Percentiles rank a stretch among this genome's conserved stretches.
These are phyloP conservation scores for Salarias fasciatus DNA, from an alignment of 2,797 vertebrate species.

Conservation along the genomic window DNA sequence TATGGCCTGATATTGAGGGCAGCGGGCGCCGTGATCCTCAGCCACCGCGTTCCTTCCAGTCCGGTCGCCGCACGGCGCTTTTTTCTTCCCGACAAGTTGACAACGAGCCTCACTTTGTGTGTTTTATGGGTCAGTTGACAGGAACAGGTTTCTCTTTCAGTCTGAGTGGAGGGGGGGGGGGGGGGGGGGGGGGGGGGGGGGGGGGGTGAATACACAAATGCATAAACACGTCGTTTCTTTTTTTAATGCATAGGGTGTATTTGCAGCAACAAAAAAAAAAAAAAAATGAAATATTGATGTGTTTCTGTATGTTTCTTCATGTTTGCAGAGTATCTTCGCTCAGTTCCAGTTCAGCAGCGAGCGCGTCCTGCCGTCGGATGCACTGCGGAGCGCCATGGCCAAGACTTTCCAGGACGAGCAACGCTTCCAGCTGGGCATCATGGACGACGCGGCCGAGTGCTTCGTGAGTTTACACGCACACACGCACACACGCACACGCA, in stretches of 20 bases:
- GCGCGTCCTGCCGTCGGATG: conserved; percentile 95
- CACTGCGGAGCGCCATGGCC: conserved; percentile 93
- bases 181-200: too few relatives aligned
- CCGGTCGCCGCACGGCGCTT: conserved; percentile 39
- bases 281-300: conserved; percentile 23
- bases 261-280: conserved; percentile 22
- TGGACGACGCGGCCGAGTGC: conserved; percentile 98
- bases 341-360: conserved; percentile 98
- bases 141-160: conserved; percentile 25
- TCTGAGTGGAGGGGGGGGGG: too few relatives aligned
- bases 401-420: conserved; percentile 99
- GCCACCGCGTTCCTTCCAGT: conserved; percentile 40
- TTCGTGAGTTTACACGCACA: conserved; percentile 86
- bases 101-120: conserved; percentile 30
- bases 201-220: conserved; percentile 5
- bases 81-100: conserved; percentile 42
- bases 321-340: conserved; percentile 92
- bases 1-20: conserved; percentile 63
- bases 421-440: conserved; percentile 97
- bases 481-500: conserved; percentile 26
- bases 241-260: conserved; percentile 3
- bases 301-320: conserved; percentile 46
- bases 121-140: conserved; percentile 60
- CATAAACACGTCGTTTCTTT: background rate
- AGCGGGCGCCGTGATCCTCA: conserved; percentile 28